Conservation (phyloP, 2,797 vertebrate genomes). For the Pempheris klunzingeri region DNA sequence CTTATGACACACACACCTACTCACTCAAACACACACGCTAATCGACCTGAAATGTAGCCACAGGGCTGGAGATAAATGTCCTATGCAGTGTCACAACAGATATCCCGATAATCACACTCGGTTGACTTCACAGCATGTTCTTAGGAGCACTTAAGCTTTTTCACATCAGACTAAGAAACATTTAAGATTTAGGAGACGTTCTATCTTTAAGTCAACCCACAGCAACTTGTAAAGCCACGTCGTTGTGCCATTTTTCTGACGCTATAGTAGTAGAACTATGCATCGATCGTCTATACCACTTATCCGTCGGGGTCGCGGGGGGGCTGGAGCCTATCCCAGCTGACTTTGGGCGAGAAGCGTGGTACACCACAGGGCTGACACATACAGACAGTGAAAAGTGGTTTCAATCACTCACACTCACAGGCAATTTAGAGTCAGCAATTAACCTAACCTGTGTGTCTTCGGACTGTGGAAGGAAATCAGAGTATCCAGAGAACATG, state of each 20-base stretch:
- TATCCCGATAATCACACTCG: background rate
- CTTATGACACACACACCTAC: background rate
- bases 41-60: slow-evolving; percentile 13
- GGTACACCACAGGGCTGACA: too few species aligned
- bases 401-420: too few species aligned
- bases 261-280: too few species aligned
- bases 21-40: slow-evolving; percentile 14
- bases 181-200: background rate
- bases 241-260: background rate
- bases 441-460: too few species aligned
- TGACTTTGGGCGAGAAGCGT: too few species aligned
- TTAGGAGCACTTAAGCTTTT: background rate
- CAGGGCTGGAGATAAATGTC: slow-evolving; percentile 5
- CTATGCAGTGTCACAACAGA: slow-evolving; percentile 8
- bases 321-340: too few species aligned
- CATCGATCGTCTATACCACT: too few species aligned
- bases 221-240: background rate
- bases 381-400: too few species aligned
- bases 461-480: too few species aligned
- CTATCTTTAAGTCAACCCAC: background rate
- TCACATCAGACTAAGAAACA: background rate
- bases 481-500: too few species aligned
- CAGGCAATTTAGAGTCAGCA: too few species aligned
- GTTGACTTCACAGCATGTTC: background rate
- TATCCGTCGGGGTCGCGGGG: too few species aligned